A percentile compares a stretch with the other conserved stretches of the same genome.
phyloP scores from a whole-genome alignment of 2,888 invertebrate species.

The Macaria liturata region DNA sequence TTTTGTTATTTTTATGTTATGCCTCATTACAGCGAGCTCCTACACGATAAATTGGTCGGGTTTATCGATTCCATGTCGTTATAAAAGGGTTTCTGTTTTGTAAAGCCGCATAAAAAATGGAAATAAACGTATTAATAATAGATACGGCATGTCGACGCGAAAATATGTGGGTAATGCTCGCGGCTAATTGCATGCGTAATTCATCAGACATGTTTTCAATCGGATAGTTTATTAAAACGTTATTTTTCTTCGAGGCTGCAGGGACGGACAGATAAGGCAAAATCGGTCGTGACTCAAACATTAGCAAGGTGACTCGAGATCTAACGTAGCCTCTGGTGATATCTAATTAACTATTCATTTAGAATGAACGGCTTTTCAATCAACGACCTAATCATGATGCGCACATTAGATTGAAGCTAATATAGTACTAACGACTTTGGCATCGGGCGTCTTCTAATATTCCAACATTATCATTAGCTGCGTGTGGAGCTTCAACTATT shows the following conservation, averaged over 20 bases:
- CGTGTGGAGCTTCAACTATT: background rate
- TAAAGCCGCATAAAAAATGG: constrained; percentile 8
- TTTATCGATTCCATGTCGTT: too few species aligned
- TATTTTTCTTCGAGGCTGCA: constrained; percentile 32
- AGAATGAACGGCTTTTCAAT: constrained; percentile 41
- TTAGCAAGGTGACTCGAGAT: constrained; percentile 39
- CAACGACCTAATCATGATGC: constrained; percentile 31
- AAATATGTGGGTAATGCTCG: constrained; percentile 25
- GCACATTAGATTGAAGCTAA: constrained; percentile 20
- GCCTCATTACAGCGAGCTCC: constrained; percentile 4
- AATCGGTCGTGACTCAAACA: constrained; percentile 37
- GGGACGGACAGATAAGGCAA: constrained; percentile 34
- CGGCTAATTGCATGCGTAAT: constrained; percentile 59
- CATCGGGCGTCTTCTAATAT: background rate
- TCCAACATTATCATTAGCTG: background rate
- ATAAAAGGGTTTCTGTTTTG: background rate
- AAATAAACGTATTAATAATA: constrained; percentile 8
- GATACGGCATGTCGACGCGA: constrained; percentile 18
- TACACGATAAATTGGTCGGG: too few species aligned
- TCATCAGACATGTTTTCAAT: constrained; percentile 46
- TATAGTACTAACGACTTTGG: constrained; percentile 12
- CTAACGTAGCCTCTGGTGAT: constrained; percentile 32
- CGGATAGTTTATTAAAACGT: constrained; percentile 20
- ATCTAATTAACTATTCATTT: constrained; percentile 45
- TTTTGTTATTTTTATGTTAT: constrained; percentile 21